Evolutionary conservation across 2,888 invertebrate genomes (phyloP).

Genomic region (Drosophila subsilvestris): DNA sequence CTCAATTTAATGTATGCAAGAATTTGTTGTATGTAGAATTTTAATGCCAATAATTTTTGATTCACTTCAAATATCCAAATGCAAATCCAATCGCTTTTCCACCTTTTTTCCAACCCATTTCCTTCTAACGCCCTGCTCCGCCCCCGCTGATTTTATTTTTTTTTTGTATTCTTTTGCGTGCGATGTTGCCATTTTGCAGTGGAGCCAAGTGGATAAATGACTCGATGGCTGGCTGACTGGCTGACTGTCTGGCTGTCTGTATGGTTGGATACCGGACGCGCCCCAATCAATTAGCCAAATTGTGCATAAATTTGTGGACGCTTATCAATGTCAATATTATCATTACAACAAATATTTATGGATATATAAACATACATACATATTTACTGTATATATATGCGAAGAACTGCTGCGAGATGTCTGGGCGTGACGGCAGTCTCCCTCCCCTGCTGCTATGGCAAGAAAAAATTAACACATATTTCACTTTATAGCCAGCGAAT

Average conservation of each 20-base stretch:
- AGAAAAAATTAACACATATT: constrained; percentile 74
- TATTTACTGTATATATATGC: no score
- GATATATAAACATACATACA: not conserved
- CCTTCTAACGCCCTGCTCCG: no score
- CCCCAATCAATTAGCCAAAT: constrained; percentile 77
- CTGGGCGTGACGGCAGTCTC: constrained; percentile 11
- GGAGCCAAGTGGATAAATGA: constrained; percentile 3
- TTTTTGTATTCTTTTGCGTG: constrained; percentile 27
- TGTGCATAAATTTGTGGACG: constrained; percentile 78
- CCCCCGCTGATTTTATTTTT: no score
- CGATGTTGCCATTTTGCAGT: constrained; percentile 22
- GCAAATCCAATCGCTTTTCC: not conserved
- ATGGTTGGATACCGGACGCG: constrained; percentile 22
- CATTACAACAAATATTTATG: constrained; percentile 69
- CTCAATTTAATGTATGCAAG: not conserved
- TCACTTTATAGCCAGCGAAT: constrained; percentile 72
- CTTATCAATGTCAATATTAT: constrained; percentile 79
- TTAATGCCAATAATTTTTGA: no score
- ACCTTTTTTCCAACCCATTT: no score
- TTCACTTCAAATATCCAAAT: not conserved
- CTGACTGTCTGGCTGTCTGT: no score
- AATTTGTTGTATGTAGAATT: no score
- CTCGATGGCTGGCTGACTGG: not conserved
- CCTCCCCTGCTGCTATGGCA: constrained; percentile 8
- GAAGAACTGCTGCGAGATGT: not conserved